Conservation (phyloP, 1,140 invertebrate species). For the Hycleus cichorii region DNA sequence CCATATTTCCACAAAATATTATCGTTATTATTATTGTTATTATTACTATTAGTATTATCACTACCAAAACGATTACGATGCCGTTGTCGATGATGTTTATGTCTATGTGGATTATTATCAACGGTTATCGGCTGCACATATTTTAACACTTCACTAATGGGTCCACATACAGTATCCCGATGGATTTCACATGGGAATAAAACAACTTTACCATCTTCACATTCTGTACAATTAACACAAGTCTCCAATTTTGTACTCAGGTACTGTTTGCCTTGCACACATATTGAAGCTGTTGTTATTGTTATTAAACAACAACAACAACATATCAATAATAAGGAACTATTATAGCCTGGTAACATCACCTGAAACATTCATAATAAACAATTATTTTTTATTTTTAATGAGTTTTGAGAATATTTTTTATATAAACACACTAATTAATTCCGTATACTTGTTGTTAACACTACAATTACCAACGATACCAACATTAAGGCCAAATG, state of each 20-base stretch:
- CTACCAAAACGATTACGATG: neutral
- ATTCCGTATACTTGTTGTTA: neutral
- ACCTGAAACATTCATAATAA: slow-evolving; percentile 30
- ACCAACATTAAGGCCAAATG: neutral
- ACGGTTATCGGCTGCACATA: slow-evolving; percentile 7
- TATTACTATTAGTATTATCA: neutral
- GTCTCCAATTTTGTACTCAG: slow-evolving; percentile 48
- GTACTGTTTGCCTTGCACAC: slow-evolving; percentile 34
- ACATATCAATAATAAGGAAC: slow-evolving; percentile 17
- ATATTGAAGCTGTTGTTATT: slow-evolving; percentile 27
- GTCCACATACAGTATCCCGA: slow-evolving; percentile 56
- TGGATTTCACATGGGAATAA: slow-evolving; percentile 55
- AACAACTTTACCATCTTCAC: slow-evolving; percentile 48
- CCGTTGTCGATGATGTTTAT: slow-evolving; percentile 28
- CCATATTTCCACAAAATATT: neutral
- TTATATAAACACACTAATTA: too few species aligned
- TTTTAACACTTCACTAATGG: slow-evolving; percentile 46
- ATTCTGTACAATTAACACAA: slow-evolving; percentile 56
- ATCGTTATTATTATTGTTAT: neutral
- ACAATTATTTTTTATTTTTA: neutral
- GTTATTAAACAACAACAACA: slow-evolving; percentile 21
- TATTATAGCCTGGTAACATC: slow-evolving; percentile 28
- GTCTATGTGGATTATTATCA: slow-evolving; percentile 29
- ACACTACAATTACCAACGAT: neutral
- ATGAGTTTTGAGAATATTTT: too few species aligned